phyloP scores from a whole-genome alignment of 2,797 vertebrate species.

The Pogoniulus pusillus region DNA sequence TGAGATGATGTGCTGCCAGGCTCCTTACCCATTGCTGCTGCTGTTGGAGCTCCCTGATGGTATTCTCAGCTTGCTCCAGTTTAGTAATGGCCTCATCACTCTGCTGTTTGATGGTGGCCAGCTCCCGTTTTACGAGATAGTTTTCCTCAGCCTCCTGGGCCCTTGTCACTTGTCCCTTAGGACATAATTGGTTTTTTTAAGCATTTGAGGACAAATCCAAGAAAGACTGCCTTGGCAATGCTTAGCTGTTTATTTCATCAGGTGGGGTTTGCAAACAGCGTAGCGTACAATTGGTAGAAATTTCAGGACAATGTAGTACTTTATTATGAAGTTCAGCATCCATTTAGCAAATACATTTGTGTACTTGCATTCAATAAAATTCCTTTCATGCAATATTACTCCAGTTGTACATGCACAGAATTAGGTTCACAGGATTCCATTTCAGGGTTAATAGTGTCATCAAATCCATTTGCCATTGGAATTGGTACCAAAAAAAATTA shows the following conservation, averaged over 20 bases:
- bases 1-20: conserved; percentile 70
- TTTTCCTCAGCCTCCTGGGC: conserved; percentile 99
- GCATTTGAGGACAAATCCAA: conserved; percentile 75
- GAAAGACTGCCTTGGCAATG: conserved; percentile 71
- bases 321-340: conserved; percentile 42
- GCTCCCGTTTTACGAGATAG: conserved; percentile 99
- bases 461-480: conserved; percentile 46
- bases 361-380: conserved; percentile 62
- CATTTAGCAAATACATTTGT: conserved; percentile 55
- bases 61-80: conserved; percentile 93
- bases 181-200: conserved; percentile 84
- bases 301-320: conserved; percentile 61
- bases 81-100: conserved; percentile 92
- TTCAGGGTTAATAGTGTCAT: conserved; percentile 67
- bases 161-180: conserved; percentile 99
- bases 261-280: conserved; percentile 62
- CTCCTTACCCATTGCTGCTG: conserved; percentile 93
- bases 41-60: conserved; percentile 92
- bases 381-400: conserved; percentile 79
- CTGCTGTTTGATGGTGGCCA: conserved; percentile 97
- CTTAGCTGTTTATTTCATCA: conserved; percentile 69
- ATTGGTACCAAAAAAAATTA: conserved; percentile 57
- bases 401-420: conserved; percentile 76
- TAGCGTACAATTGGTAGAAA: conserved; percentile 49
- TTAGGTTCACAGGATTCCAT: conserved; percentile 18